phyloP scores from a whole-genome alignment of 2,113 vertebrate species.

The Willisornis vidua region DNA sequence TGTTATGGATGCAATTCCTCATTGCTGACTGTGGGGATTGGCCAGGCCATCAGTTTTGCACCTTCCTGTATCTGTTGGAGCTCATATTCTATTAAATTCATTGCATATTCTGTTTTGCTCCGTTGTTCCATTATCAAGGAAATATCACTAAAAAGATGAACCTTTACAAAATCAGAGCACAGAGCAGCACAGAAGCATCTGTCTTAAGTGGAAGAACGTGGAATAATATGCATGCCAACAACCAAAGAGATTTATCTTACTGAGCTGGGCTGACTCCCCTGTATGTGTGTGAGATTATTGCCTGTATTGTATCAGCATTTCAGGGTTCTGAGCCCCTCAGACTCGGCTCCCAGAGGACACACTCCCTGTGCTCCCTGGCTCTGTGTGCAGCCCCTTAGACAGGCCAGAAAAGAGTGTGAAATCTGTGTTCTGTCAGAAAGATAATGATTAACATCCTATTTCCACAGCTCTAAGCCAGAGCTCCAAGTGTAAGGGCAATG shows the following conservation, averaged over 20 bases:
- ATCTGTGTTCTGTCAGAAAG: background rate
- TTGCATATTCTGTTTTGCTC: background rate
- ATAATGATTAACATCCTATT: constrained; percentile 22
- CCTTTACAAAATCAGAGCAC: background rate
- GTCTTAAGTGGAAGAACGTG: background rate
- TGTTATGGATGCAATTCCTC: background rate
- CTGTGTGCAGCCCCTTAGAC: background rate
- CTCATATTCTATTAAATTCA: background rate
- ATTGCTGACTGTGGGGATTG: background rate
- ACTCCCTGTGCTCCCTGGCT: background rate
- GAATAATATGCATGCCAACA: background rate
- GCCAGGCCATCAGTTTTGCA: background rate
- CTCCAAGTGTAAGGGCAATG: background rate
- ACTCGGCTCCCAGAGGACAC: rapidly evolving
- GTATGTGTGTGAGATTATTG: background rate
- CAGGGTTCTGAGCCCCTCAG: background rate
- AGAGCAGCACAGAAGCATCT: background rate
- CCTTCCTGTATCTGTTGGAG: background rate
- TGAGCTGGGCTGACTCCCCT: background rate
- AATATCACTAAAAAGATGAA: background rate
- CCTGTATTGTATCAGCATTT: background rate
- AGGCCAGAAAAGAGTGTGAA: background rate
- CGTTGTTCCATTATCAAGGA: background rate
- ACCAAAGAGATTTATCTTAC: background rate
- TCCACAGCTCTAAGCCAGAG: background rate